Conservation (phyloP, 1,140 invertebrate species). For the Semibalanus balanoides region DNA sequence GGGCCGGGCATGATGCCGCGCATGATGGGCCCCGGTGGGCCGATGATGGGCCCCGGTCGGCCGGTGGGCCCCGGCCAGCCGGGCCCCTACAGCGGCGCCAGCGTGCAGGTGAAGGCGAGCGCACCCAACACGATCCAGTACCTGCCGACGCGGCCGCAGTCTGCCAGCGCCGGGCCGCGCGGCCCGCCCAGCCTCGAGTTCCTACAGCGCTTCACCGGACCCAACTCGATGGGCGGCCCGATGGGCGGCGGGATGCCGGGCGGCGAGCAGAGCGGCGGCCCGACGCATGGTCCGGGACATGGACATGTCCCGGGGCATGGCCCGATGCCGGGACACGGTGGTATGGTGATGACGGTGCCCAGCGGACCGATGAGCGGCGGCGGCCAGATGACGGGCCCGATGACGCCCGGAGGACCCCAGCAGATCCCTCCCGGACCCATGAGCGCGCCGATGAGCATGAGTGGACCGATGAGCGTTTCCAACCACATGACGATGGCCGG, state of each 20-base stretch:
- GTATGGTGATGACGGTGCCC: slow-evolving; percentile 20
- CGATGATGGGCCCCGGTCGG: slow-evolving; percentile 20
- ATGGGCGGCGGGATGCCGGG: slow-evolving; percentile 23
- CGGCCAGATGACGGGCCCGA: slow-evolving; percentile 14
- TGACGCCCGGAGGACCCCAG: slow-evolving; percentile 8
- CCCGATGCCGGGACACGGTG: slow-evolving; percentile 6
- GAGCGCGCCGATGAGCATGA: slow-evolving; percentile 18
- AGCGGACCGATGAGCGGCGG: slow-evolving; percentile 22
- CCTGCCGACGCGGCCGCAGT: slow-evolving; percentile 73
- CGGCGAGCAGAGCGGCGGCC: slow-evolving; percentile 22
- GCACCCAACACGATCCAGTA: slow-evolving; percentile 97
- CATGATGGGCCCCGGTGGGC: slow-evolving; percentile 31
- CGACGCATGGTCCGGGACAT: too few relatives aligned
- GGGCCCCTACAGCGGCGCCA: slow-evolving; percentile 40
- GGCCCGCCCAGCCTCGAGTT: slow-evolving; percentile 85
- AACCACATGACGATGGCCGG: slow-evolving; percentile 22
- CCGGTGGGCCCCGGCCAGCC: slow-evolving; percentile 18
- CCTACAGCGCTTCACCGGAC: slow-evolving; percentile 63
- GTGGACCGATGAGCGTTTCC: slow-evolving; percentile 21
- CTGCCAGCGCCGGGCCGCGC: slow-evolving; percentile 43
- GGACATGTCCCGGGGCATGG: slow-evolving; percentile 11
- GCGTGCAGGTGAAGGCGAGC: slow-evolving; percentile 85
- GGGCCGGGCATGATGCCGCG: slow-evolving; percentile 30
- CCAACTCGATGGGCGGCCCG: slow-evolving; percentile 33
- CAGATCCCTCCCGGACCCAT: slow-evolving; percentile 16